Conservation (phyloP, 1,140 invertebrate species). For the Branchinecta lynchi region DNA sequence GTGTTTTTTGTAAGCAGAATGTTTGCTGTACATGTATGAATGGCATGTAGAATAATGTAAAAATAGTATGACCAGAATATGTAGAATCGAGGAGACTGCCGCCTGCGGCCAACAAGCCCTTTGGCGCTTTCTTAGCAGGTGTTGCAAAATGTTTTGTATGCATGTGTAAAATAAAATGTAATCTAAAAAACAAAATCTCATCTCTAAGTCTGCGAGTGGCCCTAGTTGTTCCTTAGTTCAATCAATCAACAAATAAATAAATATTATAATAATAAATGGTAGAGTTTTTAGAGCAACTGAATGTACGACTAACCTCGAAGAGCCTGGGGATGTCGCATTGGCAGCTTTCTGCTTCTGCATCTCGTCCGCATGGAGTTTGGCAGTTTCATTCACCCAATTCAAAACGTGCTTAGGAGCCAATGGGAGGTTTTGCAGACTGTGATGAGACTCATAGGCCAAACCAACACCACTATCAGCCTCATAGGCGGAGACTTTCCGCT, state of each 20-base stretch:
- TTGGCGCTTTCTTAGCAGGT: too few relatives aligned
- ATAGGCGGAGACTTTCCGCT: neutral
- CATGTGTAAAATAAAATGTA: too few relatives aligned
- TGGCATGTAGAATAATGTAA: neutral
- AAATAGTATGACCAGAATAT: neutral
- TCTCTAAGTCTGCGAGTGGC: too few relatives aligned
- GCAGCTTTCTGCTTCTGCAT: slow-evolving; percentile 8
- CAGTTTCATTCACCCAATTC: slow-evolving; percentile 2
- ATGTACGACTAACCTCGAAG: neutral
- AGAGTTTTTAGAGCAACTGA: too few relatives aligned
- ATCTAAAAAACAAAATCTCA: too few relatives aligned
- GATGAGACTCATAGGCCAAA: neutral
- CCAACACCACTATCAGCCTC: slow-evolving; percentile 3
- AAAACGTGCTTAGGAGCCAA: neutral
- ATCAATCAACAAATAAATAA: too few relatives aligned
- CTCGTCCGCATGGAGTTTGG: neutral
- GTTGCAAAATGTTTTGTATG: too few relatives aligned
- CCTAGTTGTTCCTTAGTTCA: too few relatives aligned
- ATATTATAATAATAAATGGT: too few relatives aligned
- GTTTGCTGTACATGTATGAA: neutral
- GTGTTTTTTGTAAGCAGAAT: neutral
- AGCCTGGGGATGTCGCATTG: slow-evolving; percentile 2
- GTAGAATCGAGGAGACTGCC: neutral
- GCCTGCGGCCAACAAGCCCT: too few relatives aligned
- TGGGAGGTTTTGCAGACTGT: neutral